Percentiles rank a stretch among this genome's conserved stretches.
Evolutionary conservation across 2,888 invertebrate genomes (phyloP).

Genomic region (Rhyacophila evoluta): DNA sequence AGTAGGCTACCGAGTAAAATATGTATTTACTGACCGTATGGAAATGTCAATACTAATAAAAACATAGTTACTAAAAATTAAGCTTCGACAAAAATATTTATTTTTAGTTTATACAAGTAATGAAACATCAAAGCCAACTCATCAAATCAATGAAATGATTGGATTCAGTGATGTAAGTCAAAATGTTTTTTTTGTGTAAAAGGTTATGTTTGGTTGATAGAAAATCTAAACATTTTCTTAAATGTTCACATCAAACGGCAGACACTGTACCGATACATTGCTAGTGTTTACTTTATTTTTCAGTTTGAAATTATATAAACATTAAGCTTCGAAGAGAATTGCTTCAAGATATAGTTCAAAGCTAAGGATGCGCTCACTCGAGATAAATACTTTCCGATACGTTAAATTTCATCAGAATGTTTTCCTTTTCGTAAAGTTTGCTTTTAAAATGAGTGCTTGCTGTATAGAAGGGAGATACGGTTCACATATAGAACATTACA

Average conservation of each 20-base stretch:
- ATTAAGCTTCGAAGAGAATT: neutral
- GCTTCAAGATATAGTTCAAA: slow-evolving; percentile 1
- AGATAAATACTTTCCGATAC: slow-evolving; percentile 25
- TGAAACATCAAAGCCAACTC: too few species aligned
- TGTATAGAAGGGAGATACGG: neutral
- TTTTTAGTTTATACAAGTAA: too few species aligned
- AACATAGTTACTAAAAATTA: too few species aligned
- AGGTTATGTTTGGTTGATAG: too few species aligned
- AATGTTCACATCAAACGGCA: neutral
- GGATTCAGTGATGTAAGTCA: too few species aligned
- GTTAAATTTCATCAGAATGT: slow-evolving; percentile 20
- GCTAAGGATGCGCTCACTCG: neutral
- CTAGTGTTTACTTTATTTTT: slow-evolving; percentile 6
- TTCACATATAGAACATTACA: neutral
- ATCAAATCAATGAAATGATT: too few species aligned
- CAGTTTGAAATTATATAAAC: neutral
- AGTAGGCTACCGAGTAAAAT: too few species aligned
- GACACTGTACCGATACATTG: neutral
- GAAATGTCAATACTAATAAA: too few species aligned
- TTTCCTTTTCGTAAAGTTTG: slow-evolving; percentile 16
- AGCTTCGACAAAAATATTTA: too few species aligned
- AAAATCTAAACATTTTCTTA: neutral
- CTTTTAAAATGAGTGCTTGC: neutral
- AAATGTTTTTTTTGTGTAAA: too few species aligned
- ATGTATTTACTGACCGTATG: too few species aligned